A percentile compares a stretch with the other conserved stretches of the same genome.
These are phyloP conservation scores for Xestia rhomboidea DNA, from an alignment of 2,888 invertebrate species.

Conservation along the genomic window DNA sequence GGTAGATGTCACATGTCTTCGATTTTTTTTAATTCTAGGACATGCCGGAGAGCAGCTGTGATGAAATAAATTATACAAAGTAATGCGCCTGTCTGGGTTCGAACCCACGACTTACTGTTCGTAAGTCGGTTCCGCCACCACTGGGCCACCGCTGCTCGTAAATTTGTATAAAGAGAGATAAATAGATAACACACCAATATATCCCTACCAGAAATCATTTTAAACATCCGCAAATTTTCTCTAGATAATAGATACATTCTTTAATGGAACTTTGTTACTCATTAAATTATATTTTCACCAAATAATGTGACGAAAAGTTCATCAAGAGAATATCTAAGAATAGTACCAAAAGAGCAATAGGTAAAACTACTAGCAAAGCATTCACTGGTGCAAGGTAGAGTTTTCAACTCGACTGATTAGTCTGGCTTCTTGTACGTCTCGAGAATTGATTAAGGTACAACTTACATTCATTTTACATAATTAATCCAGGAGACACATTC, in stretches of 20 bases:
- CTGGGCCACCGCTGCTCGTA: too few relatives aligned
- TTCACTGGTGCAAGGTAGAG: constrained; percentile 42
- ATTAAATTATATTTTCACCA: background rate
- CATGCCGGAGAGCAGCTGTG: too few relatives aligned
- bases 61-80: too few relatives aligned
- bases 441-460: constrained; percentile 53
- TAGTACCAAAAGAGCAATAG: background rate
- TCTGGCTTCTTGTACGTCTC: constrained; percentile 46
- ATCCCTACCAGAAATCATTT: background rate
- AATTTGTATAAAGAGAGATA: too few relatives aligned
- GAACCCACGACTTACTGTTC: too few relatives aligned
- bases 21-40: too few relatives aligned
- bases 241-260: background rate
- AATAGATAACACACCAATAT: background rate
- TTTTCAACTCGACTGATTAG: constrained; percentile 59
- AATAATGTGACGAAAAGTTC: background rate
- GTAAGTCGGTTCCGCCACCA: too few relatives aligned
- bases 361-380: constrained; percentile 8
- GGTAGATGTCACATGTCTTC: too few relatives aligned
- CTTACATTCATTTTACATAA: constrained; percentile 42
- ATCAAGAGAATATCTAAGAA: background rate
- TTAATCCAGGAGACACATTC: constrained; percentile 30
- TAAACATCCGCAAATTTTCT: background rate
- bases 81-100: too few relatives aligned
- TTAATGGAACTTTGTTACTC: background rate